Evolutionary conservation across 1,140 invertebrate species (phyloP).

Genomic region (Thaumetopoea pityocampa): DNA sequence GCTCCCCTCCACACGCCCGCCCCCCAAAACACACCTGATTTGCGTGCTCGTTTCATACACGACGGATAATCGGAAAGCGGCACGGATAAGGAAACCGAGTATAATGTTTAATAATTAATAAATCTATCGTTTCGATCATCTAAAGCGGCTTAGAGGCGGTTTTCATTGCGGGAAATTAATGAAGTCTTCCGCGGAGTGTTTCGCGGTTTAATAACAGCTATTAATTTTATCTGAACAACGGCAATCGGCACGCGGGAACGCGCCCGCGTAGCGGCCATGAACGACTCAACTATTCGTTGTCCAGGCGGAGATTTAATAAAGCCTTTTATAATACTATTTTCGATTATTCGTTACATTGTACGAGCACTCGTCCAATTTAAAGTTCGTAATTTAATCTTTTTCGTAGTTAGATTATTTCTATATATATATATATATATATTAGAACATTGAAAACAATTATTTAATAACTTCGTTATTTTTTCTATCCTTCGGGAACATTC

Average conservation of each 20-base stretch:
- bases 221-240: constrained; percentile 71
- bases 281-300: constrained; percentile 35
- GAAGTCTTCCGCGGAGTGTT: constrained; percentile 67
- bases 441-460: too few species aligned
- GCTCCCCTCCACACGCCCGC: constrained; percentile 13
- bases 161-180: constrained; percentile 61
- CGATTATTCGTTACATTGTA: constrained; percentile 1
- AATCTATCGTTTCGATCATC: constrained; percentile 54
- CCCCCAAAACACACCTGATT: constrained; percentile 27
- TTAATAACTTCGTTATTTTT: too few species aligned
- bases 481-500: too few species aligned
- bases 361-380: too few species aligned
- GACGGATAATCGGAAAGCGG: constrained; percentile 13
- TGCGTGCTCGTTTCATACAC: constrained; percentile 5
- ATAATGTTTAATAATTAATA: constrained; percentile 54
- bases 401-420: too few species aligned
- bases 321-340: constrained; percentile 17
- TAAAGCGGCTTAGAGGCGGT: constrained; percentile 53
- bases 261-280: constrained; percentile 21
- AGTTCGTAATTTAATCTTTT: too few species aligned
- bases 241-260: constrained; percentile 37
- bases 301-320: constrained; percentile 34
- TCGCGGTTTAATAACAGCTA: constrained; percentile 64
- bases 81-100: constrained; percentile 23
- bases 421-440: too few species aligned